Evolutionary conservation across 2,113 vertebrate species (phyloP).

Genomic region (Phalacrocorax carbo): DNA sequence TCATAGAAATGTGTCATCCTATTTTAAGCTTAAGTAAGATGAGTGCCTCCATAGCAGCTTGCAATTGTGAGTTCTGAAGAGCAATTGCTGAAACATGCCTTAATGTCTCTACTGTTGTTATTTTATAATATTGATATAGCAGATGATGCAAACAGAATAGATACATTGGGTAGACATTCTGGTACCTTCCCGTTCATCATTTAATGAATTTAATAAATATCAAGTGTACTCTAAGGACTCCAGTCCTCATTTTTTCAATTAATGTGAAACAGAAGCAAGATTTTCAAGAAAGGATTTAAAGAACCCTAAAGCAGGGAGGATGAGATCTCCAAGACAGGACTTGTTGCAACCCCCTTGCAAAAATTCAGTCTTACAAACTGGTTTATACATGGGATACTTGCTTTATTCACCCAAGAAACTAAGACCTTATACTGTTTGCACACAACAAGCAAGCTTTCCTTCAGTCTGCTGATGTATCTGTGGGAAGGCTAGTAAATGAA

Average conservation of each 20-base stretch:
- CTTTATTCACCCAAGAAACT: neutral
- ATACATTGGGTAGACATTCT: neutral
- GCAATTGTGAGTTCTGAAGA: neutral
- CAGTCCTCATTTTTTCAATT: neutral
- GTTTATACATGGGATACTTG: neutral
- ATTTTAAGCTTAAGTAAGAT: neutral
- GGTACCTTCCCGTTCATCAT: neutral
- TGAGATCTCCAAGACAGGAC: neutral
- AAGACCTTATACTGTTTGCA: neutral
- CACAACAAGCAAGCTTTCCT: neutral
- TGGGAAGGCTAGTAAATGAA: neutral
- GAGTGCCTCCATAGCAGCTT: neutral
- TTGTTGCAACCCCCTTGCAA: neutral
- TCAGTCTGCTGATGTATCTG: neutral
- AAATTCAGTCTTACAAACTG: neutral
- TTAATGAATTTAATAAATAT: neutral
- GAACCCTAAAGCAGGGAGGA: neutral
- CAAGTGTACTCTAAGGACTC: neutral
- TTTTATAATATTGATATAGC: neutral
- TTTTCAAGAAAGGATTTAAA: neutral
- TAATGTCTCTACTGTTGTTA: neutral
- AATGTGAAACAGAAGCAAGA: neutral
- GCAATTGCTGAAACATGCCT: neutral
- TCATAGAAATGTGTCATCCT: neutral
- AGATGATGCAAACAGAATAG: neutral